Base-by-base conservation (phyloP, 2,888 invertebrate genomes). In the Cosmopolites sordidus region DNA sequence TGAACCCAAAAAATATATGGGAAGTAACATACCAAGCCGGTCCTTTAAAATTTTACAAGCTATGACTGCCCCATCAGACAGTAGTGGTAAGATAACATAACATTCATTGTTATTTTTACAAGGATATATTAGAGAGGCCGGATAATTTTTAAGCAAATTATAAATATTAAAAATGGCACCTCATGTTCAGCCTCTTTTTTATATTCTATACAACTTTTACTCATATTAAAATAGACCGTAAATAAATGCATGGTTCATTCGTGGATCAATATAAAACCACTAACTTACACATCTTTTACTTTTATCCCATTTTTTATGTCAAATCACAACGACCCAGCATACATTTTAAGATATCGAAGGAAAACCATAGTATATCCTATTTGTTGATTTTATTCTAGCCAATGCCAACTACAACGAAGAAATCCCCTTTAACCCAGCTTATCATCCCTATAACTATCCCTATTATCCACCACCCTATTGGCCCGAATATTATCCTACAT, bases 1-100 rank as follows among this genome's bases (percentile, higher is more conserved):
- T 56, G 86, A 86, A 68, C 85, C 86, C 42, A 83, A 82, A 69
- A 85, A 83, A 68, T 87, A 87, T 67, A 85, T 81, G 66, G 89
- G 89, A 49, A 83, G 86, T 66, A 82, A 85, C 60, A 90, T 90
- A 72, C 90, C 90, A 48, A 88, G 88, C 60, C 80, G 86, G 70
- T 86, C 88, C 37, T 90, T 90, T 74, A 84, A 83, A 73, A 83
- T 87, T 68, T 75, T 90, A 50, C 89, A 90, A 74, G 85, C 86
- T 45, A 87, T 88, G 87, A 87, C 87, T 59, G 81, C 82, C 57
- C 83, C 83, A 51, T 44, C 56, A 56, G 83, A 84, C 67, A 77
- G 79, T 64, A 71, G 71, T 72, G 83, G 83, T 83, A 75, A 80
- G 81, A 40, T 27, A 27, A 14, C 14, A 16, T 16, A 48, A 48